Evolutionary conservation across 2,888 invertebrate genomes (phyloP).

Genomic region (Blastobasis lacticolella): DNA sequence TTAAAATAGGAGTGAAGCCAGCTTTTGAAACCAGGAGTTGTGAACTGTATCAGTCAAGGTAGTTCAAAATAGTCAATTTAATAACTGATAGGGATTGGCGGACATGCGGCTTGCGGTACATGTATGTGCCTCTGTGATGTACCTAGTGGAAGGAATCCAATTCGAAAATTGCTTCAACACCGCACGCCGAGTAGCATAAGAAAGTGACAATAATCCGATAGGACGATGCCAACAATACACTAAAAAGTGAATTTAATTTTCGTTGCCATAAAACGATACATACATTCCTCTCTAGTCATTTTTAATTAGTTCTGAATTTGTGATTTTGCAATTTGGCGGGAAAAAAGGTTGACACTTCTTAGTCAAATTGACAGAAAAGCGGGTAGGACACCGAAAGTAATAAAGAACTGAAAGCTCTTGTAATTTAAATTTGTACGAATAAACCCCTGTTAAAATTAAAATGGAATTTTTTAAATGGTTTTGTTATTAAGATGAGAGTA

Average conservation of each 20-base stretch:
- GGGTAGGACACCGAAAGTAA: too few species aligned
- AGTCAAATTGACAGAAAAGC: too few species aligned
- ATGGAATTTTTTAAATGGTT: too few species aligned
- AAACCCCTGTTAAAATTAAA: too few species aligned
- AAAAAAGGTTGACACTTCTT: slow-evolving; percentile 11
- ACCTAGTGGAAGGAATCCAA: too few species aligned
- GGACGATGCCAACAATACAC: slow-evolving; percentile 59
- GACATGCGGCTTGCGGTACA: not conserved
- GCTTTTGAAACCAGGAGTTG: slow-evolving; percentile 6
- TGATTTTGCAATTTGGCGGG: slow-evolving; percentile 35
- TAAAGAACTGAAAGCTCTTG: too few species aligned
- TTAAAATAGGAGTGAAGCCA: not conserved
- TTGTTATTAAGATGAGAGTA: too few species aligned
- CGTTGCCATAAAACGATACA: slow-evolving; percentile 42
- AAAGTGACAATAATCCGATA: slow-evolving; percentile 62
- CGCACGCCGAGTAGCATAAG: slow-evolving; percentile 46
- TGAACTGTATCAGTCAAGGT: slow-evolving; percentile 4
- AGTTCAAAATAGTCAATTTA: slow-evolving; percentile 8
- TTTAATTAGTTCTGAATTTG: slow-evolving; percentile 21
- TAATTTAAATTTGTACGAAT: too few species aligned
- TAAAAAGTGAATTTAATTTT: slow-evolving; percentile 21
- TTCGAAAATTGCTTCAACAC: too few species aligned
- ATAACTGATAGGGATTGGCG: slow-evolving; percentile 10
- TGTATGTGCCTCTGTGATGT: too few species aligned
- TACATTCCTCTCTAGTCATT: slow-evolving; percentile 72